Percentiles rank a stretch among this genome's conserved stretches.
Evolutionary conservation across 2,888 invertebrate genomes (phyloP).

Genomic region (Ornithoptera priamus): DNA sequence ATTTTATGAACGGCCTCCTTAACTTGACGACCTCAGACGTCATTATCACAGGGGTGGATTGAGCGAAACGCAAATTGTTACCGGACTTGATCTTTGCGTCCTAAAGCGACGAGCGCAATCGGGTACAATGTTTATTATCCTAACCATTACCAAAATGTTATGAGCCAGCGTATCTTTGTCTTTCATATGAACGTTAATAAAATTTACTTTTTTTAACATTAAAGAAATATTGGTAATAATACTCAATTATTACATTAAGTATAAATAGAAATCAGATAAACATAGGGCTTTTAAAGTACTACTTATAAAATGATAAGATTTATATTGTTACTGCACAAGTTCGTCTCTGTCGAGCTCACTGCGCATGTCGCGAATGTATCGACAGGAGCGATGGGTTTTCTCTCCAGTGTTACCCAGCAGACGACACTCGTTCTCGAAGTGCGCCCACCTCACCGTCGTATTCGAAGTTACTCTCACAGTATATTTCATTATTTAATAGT

Average conservation of each 20-base stretch:
- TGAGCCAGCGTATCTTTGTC: too few relatives aligned
- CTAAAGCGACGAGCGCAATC: too few relatives aligned
- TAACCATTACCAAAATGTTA: too few relatives aligned
- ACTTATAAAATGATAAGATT: background rate
- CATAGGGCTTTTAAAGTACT: background rate
- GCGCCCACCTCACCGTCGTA: constrained; percentile 57
- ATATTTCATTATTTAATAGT: constrained; percentile 37
- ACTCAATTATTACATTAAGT: background rate
- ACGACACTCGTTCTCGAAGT: constrained; percentile 65
- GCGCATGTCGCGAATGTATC: constrained; percentile 78
- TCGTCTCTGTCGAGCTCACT: constrained; percentile 59
- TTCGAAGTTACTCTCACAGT: constrained; percentile 36
- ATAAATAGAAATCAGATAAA: background rate
- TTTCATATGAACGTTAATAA: background rate
- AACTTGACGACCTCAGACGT: constrained; percentile 31
- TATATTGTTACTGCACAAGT: constrained; percentile 32
- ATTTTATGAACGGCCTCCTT: constrained; percentile 42
- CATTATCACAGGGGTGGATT: constrained; percentile 34
- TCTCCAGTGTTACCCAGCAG: constrained; percentile 44
- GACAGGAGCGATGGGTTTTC: constrained; percentile 56
- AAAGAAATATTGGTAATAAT: too few relatives aligned
- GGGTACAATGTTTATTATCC: too few relatives aligned
- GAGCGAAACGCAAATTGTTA: constrained; percentile 1
- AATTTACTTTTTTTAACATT: background rate
- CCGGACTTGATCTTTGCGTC: background rate